Evolutionary conservation across 2,113 vertebrate species (phyloP).

Genomic region (Bostrychus sinensis): DNA sequence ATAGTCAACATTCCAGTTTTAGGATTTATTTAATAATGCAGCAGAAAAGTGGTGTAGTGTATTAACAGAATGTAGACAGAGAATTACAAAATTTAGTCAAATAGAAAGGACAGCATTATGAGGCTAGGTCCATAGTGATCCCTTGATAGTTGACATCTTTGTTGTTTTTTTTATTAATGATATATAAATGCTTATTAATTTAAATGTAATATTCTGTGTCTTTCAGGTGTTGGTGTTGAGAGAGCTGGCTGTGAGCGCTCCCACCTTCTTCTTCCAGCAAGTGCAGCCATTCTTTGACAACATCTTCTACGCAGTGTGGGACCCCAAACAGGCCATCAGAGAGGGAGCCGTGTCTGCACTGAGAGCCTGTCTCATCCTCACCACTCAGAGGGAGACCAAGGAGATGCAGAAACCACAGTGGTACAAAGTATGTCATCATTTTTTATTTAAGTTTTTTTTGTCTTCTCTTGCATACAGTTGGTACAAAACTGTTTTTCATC

Average conservation of each 20-base stretch:
- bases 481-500: not conserved
- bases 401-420: conserved; percentile 99
- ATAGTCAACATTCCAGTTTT: too few species aligned
- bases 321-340: conserved; percentile 96
- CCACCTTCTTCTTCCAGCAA: conserved; percentile 99
- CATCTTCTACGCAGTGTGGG: conserved; percentile 97
- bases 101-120: too few species aligned
- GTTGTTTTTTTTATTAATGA: not conserved
- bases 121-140: too few species aligned
- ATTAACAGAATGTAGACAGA: too few species aligned
- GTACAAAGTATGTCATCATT: conserved; percentile 87
- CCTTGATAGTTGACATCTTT: not conserved
- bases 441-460: not conserved
- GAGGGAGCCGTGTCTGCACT: conserved; percentile 97
- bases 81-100: too few species aligned
- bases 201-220: not conserved
- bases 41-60: too few species aligned
- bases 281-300: conserved; percentile 98
- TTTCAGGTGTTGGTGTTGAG: conserved; percentile 92
- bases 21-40: too few species aligned
- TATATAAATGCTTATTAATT: not conserved
- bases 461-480: not conserved
- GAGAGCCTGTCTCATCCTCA: conserved; percentile 94
- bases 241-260: conserved; percentile 95
- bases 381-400: conserved; percentile 96